phyloP scores from a whole-genome alignment of 2,113 vertebrate genomes.

The Oryzias celebensis region DNA sequence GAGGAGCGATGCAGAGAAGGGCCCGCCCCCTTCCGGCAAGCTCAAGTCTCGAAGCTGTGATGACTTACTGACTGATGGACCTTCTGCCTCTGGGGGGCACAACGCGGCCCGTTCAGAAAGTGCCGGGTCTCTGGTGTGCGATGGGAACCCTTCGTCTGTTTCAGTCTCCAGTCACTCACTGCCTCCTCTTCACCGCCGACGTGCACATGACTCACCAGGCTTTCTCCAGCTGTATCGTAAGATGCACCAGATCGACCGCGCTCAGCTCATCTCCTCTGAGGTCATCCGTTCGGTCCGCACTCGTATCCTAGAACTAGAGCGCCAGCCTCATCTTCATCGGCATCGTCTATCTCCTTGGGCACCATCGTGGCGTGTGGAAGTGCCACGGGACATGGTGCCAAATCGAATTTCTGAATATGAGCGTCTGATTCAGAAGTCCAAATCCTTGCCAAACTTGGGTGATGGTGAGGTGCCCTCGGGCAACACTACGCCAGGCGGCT shows the following conservation, averaged over 20 bases:
- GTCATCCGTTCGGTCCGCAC: slow-evolving; percentile 92
- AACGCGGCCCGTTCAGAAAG: slow-evolving; percentile 86
- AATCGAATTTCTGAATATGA: slow-evolving; percentile 91
- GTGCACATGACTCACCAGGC: slow-evolving; percentile 85
- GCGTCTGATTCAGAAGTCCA: slow-evolving; percentile 91
- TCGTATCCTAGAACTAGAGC: slow-evolving; percentile 88
- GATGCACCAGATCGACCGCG: slow-evolving; percentile 93
- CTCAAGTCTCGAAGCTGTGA: slow-evolving; percentile 89
- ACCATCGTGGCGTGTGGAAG: slow-evolving; percentile 81
- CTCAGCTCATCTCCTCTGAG: slow-evolving; percentile 87
- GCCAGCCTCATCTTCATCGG: slow-evolving; percentile 80
- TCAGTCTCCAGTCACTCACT: slow-evolving; percentile 66
- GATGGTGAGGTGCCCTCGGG: slow-evolving; percentile 83
- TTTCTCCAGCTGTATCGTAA: slow-evolving; percentile 94
- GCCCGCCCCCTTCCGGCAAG: slow-evolving; percentile 74
- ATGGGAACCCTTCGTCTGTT: slow-evolving; percentile 74
- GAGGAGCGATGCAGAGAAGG: slow-evolving; percentile 90
- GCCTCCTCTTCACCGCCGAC: slow-evolving; percentile 80
- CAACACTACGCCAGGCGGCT: slow-evolving; percentile 80
- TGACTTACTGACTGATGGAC: slow-evolving; percentile 84
- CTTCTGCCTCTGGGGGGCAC: slow-evolving; percentile 63
- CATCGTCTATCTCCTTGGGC: slow-evolving; percentile 71
- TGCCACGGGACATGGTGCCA: slow-evolving; percentile 89
- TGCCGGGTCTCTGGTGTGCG: slow-evolving; percentile 85
- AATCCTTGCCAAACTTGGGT: slow-evolving; percentile 92